phyloP scores from a whole-genome alignment of 2,888 invertebrate species.

The Dermolepida albohirtum region DNA sequence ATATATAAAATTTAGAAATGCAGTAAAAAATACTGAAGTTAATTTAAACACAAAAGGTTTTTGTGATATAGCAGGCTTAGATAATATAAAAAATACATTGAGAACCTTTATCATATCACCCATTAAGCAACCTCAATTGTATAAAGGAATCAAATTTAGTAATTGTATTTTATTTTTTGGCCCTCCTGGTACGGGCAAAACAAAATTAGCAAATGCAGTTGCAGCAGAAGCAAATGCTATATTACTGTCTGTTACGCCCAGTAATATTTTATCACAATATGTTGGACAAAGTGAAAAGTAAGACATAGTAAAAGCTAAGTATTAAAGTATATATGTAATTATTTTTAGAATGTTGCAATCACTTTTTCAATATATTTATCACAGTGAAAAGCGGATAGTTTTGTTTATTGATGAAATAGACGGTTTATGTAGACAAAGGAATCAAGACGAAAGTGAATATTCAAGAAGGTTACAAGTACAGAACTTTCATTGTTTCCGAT shows the following conservation, averaged over 20 bases:
- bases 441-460: conserved; percentile 66
- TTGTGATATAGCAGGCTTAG: conserved; percentile 66
- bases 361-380: conserved; percentile 57
- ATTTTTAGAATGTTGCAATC: conserved; percentile 54
- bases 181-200: conserved; percentile 68
- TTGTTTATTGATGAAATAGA: conserved; percentile 74
- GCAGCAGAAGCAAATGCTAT: conserved; percentile 67
- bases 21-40: conserved; percentile 50
- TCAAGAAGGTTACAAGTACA: conserved; percentile 64
- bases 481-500: conserved; percentile 7
- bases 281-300: conserved; percentile 72
- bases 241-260: conserved; percentile 67
- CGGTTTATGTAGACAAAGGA: conserved; percentile 68
- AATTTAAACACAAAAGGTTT: conserved; percentile 59
- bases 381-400: conserved; percentile 60
- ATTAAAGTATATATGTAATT: conserved; percentile 6
- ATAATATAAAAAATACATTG: conserved; percentile 66
- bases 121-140: conserved; percentile 68
- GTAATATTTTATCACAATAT: conserved; percentile 68
- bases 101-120: conserved; percentile 68
- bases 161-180: conserved; percentile 69
- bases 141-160: conserved; percentile 64
- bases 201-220: conserved; percentile 62
- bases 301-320: conserved; percentile 34
- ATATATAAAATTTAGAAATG: conserved; percentile 7